Evolutionary conservation across 1,140 invertebrate species (phyloP).

Genomic region (Trichonephila clavipes): DNA sequence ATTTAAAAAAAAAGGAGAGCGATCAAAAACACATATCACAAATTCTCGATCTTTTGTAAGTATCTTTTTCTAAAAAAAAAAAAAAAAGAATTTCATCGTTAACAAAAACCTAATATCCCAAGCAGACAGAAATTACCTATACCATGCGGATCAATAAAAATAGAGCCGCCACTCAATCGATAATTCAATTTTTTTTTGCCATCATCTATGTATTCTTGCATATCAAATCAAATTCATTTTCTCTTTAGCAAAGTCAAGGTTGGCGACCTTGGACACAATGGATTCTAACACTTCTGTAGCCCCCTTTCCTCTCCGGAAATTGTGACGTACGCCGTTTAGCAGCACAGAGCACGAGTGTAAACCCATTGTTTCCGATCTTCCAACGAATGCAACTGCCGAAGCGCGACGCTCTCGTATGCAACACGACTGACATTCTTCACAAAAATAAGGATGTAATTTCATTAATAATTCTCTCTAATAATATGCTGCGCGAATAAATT

Average conservation of each 20-base stretch:
- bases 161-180: constrained; percentile 18
- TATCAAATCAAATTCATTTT: constrained; percentile 39
- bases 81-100: background rate
- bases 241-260: constrained; percentile 53
- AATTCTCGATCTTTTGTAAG: too few relatives aligned
- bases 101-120: background rate
- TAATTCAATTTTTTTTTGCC: constrained; percentile 46
- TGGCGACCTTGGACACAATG: constrained; percentile 62
- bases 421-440: background rate
- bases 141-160: constrained; percentile 17
- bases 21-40: too few relatives aligned
- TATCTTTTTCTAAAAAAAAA: too few relatives aligned
- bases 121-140: constrained; percentile 6
- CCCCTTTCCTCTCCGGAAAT: constrained; percentile 42
- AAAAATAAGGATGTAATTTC: constrained; percentile 61
- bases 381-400: constrained; percentile 4
- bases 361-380: constrained; percentile 60
- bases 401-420: constrained; percentile 40
- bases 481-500: constrained; percentile 25
- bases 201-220: background rate
- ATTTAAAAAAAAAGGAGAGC: too few relatives aligned
- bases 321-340: constrained; percentile 55
- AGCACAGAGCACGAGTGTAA: background rate
- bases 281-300: constrained; percentile 51
- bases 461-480: constrained; percentile 57